These are phyloP conservation scores for Semibalanus balanoides DNA, from an alignment of 1,140 invertebrate genomes.

Conservation along the genomic window DNA sequence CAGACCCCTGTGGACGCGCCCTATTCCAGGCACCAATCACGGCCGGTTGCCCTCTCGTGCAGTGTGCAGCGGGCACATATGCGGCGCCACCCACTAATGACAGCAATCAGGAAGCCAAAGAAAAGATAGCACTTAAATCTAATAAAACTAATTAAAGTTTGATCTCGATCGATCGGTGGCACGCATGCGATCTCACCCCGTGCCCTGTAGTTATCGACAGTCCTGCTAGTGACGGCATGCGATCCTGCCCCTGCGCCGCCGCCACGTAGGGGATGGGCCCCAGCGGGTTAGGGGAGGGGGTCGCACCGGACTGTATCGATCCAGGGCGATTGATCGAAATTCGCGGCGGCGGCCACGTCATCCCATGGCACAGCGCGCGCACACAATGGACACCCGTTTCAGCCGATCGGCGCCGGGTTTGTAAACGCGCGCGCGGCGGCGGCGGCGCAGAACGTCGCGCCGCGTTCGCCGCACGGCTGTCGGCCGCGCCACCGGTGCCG, in stretches of 20 bases:
- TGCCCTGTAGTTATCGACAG: background rate
- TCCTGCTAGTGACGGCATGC: background rate
- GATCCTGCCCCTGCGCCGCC: background rate
- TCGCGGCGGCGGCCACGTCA: background rate
- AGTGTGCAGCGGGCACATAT: background rate
- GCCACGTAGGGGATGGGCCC: too few species aligned
- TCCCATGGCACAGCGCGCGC: too few species aligned
- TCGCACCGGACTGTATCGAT: background rate
- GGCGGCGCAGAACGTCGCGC: background rate
- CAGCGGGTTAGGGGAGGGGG: too few species aligned
- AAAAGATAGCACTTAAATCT: background rate
- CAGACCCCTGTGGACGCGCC: too few species aligned
- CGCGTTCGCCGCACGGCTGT: background rate
- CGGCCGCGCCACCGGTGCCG: too few species aligned
- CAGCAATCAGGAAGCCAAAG: background rate
- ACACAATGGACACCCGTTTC: background rate
- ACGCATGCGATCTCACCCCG: background rate
- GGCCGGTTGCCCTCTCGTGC: background rate
- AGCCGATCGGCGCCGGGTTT: background rate
- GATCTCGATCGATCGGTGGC: background rate
- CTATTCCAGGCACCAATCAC: too few species aligned
- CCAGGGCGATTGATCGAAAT: background rate
- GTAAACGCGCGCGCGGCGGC: background rate
- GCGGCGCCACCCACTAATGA: background rate
- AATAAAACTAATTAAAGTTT: conserved; percentile 1